phyloP scores from a whole-genome alignment of 2,797 vertebrate species.

The Acanthopagrus latus region DNA sequence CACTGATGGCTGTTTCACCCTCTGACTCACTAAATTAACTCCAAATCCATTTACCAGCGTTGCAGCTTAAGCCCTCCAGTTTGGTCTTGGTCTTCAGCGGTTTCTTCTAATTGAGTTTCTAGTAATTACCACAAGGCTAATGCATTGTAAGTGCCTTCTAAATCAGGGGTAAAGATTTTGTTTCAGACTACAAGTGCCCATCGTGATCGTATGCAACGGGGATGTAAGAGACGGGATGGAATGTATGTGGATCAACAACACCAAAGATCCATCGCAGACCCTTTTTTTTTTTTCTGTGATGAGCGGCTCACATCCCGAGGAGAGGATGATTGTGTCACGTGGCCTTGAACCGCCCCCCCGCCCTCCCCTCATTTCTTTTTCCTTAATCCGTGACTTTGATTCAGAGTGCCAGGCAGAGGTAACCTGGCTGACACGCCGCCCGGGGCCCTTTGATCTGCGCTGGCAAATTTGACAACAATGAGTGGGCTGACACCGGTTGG shows the following conservation, averaged over 20 bases:
- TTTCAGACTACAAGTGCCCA: conserved; percentile 77
- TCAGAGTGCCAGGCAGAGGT: conserved; percentile 65
- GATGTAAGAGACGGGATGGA: conserved; percentile 48
- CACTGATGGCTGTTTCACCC: conserved; percentile 82
- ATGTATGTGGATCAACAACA: conserved; percentile 28
- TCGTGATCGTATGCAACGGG: conserved; percentile 58
- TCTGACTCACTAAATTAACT: conserved; percentile 85
- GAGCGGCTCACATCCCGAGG: conserved; percentile 39
- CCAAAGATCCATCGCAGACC: conserved; percentile 30
- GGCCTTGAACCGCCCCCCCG: conserved; percentile 37
- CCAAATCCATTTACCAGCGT: conserved; percentile 82
- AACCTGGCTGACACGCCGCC: conserved; percentile 68
- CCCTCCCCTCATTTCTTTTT: conserved; percentile 4
- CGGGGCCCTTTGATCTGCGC: conserved; percentile 64
- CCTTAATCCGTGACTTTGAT: conserved; percentile 75
- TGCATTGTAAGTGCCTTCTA: conserved; percentile 86
- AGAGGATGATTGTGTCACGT: conserved; percentile 50
- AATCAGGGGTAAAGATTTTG: conserved; percentile 87
- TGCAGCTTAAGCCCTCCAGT: conserved; percentile 83
- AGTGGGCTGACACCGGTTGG: conserved; percentile 59
- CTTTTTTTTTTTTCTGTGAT: conserved; percentile 19
- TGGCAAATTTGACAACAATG: conserved; percentile 69
- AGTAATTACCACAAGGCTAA: conserved; percentile 86
- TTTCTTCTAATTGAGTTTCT: conserved; percentile 87
- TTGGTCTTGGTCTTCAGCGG: conserved; percentile 81